Conservation (phyloP, 2,113 vertebrate genomes). For the Octodon degus region DNA sequence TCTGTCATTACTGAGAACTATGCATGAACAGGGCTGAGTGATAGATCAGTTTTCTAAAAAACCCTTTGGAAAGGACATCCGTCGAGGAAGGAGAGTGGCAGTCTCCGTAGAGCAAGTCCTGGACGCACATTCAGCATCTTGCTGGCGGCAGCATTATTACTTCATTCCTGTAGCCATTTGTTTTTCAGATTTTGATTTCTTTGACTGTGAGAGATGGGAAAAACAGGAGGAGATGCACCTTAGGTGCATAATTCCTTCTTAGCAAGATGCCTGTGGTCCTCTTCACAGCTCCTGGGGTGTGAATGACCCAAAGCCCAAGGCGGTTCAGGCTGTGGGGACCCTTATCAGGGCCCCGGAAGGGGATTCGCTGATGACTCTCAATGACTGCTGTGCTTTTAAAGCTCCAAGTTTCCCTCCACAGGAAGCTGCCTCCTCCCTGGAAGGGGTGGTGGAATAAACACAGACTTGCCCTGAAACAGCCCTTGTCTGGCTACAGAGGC, state of each 20-base stretch:
- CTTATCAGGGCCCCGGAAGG: not conserved
- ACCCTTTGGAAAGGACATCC: not conserved
- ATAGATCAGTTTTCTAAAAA: not conserved
- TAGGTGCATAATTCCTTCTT: not conserved
- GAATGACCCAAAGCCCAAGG: not conserved
- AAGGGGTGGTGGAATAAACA: not conserved
- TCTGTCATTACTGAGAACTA: conserved; percentile 46
- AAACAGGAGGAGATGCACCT: accelerated
- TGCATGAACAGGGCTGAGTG: conserved; percentile 69
- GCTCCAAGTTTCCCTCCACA: not conserved
- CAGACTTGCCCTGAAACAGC: not conserved
- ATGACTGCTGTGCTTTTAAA: not conserved
- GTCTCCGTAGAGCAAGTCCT: accelerated
- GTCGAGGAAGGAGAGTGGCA: not conserved
- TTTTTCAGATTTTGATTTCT: not conserved
- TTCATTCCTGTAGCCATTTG: not conserved
- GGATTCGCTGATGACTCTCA: accelerated
- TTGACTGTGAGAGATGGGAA: not conserved
- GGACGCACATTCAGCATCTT: not conserved
- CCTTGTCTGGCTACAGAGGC: not conserved
- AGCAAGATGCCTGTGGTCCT: not conserved
- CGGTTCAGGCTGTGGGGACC: not conserved
- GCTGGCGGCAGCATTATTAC: not conserved
- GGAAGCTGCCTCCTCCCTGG: not conserved
- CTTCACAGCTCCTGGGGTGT: not conserved